A percentile compares a stretch with the other conserved stretches of the same genome.
Conservation (phyloP, 2,888 invertebrate species). For the Craniophora ligustri region DNA sequence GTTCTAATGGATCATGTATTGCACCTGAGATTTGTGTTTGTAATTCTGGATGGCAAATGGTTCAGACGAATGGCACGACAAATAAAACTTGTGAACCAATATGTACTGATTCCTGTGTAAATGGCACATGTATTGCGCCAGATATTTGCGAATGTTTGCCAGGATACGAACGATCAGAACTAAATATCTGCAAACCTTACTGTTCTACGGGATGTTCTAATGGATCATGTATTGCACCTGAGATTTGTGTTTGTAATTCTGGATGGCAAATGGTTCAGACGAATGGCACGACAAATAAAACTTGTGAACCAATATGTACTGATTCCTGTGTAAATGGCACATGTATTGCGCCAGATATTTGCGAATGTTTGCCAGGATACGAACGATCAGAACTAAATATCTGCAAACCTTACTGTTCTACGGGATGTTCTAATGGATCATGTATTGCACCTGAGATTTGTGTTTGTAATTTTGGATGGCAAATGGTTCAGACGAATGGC, state of each 20-base stretch:
- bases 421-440: neutral
- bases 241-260: slow-evolving; percentile 12
- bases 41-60: slow-evolving; percentile 13
- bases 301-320: slow-evolving; percentile 30
- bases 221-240: slow-evolving; percentile 20
- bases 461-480: no score
- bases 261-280: slow-evolving; percentile 9
- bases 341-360: slow-evolving; percentile 9
- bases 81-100: slow-evolving; percentile 14
- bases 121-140: slow-evolving; percentile 17
- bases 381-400: neutral
- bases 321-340: slow-evolving; percentile 19
- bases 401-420: slow-evolving; percentile 35
- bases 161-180: slow-evolving; percentile 9
- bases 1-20: slow-evolving; percentile 7
- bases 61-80: neutral
- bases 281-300: neutral
- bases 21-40: slow-evolving; percentile 17
- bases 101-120: slow-evolving; percentile 14
- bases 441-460: no score
- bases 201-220: slow-evolving; percentile 17
- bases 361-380: slow-evolving; percentile 7
- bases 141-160: slow-evolving; percentile 22
- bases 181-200: slow-evolving; percentile 7
- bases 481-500: no score